These are phyloP conservation scores for Alexandromys fortis DNA, from an alignment of 2,113 vertebrate species.

Conservation along the genomic window DNA sequence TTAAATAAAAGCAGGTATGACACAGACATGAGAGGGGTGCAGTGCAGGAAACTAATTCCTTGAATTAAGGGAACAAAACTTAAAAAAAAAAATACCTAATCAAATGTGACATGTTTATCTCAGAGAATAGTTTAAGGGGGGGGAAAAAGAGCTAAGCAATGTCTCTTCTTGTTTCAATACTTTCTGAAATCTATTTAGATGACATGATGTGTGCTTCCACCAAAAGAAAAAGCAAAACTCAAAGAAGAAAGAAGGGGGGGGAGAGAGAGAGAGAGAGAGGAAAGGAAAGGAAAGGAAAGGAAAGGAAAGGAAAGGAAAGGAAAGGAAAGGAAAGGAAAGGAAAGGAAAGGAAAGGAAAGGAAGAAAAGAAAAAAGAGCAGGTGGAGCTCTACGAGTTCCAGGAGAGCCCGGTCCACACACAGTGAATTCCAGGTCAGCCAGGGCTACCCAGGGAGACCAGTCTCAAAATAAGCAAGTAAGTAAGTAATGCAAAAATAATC, in stretches of 20 bases:
- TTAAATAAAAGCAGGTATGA: not conserved
- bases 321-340: no score
- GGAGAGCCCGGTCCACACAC: not conserved
- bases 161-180: not conserved
- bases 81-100: slow-evolving; percentile 31
- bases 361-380: no score
- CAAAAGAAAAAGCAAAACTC: not conserved
- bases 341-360: no score
- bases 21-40: not conserved
- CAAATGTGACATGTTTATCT: not conserved
- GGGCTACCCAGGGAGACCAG: not conserved
- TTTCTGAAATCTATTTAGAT: slow-evolving; percentile 39
- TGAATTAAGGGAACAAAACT: slow-evolving; percentile 17
- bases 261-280: fast-evolving
- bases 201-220: not conserved
- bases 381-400: not conserved
- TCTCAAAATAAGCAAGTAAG: not conserved
- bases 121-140: not conserved
- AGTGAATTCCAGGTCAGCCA: not conserved
- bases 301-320: no score
- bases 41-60: not conserved
- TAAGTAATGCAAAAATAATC: not conserved
- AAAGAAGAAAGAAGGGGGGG: fast-evolving
- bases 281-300: not conserved
- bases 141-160: not conserved